phyloP scores from a whole-genome alignment of 37 sponge, comb jelly and placozoan genomes.

The Halichondria panicea region DNA sequence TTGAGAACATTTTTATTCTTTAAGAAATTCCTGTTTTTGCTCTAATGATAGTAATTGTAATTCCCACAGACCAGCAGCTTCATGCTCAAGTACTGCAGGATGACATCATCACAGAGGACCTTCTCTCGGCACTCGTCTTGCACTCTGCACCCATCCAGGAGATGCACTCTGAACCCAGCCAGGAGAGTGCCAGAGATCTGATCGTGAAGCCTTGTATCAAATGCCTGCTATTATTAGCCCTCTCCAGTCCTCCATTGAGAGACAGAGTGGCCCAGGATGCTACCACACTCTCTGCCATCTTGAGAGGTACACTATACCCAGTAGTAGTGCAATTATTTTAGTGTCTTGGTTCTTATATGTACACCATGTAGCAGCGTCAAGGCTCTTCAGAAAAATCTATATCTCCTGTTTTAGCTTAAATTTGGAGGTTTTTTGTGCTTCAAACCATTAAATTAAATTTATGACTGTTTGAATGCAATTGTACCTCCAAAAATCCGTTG shows the following conservation, averaged over 20 bases:
- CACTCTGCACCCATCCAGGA: background rate
- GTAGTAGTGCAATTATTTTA: too few relatives aligned
- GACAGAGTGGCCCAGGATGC: background rate
- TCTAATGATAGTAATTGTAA: too few relatives aligned
- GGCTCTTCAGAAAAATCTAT: too few relatives aligned
- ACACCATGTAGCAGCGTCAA: too few relatives aligned
- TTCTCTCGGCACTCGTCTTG: background rate
- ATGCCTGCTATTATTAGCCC: slow-evolving; percentile 38
- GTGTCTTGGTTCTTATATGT: too few relatives aligned
- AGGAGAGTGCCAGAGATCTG: background rate
- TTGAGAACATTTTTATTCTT: too few relatives aligned
- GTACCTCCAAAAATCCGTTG: too few relatives aligned
- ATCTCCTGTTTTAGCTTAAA: too few relatives aligned
- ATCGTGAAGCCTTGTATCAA: slow-evolving; percentile 34
- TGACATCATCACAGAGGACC: slow-evolving; percentile 30
- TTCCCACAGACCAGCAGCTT: slow-evolving; percentile 53
- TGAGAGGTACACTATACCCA: slow-evolving; percentile 58
- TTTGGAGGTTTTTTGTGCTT: too few relatives aligned
- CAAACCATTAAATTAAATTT: too few relatives aligned
- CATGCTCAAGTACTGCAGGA: slow-evolving; percentile 54
- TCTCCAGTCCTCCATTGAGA: slow-evolving; percentile 10
- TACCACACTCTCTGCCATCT: slow-evolving; percentile 8
- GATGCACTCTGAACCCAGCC: background rate
- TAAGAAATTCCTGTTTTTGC: too few relatives aligned
- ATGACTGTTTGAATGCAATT: too few relatives aligned